Base-by-base conservation (phyloP, 2,797 vertebrate genomes). In the Sandelia bainsii region DNA sequence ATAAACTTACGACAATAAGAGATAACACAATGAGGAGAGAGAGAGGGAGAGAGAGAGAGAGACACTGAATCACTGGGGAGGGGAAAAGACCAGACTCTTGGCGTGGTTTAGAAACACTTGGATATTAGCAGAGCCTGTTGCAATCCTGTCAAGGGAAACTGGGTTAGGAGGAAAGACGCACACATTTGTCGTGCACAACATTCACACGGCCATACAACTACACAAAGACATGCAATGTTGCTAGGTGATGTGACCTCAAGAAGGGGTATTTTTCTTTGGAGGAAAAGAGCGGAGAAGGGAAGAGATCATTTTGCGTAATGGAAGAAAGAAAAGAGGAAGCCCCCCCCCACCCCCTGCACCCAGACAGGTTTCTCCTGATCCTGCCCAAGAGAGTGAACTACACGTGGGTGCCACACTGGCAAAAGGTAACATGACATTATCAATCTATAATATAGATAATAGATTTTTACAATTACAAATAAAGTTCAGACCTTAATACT, bases 301-400 rank as follows among this genome's bases (percentile, higher is more conserved):
- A 37, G 29, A 61, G 58, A 64, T 81, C 40, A 13, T 51, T 80
- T 85, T 62, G 69, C 20, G 48, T 66, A 74, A 85, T 61, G 23
- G 22, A 75, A 66, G 37, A 79, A 72, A 87, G 84, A 86, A 87
- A 77, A 78, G 66, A 74, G 27, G 32, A 45, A 52, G 59, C 50
- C 60, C 52, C 12, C 63, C 48, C 39, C 25, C 25, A 37, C 40
- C 37, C 53, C 87, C 69, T 82, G n/a, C 1, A 57, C 88, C 86
- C 29, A 32, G 82, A 90, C 91, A 75, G 84, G 90, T 92, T 93
- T 84, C 58, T 76, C 81, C 73, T 6, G 29, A 64, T 78, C 61
- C 42, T 54, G 22, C 27, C 48, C 14, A 65, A 53, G 32, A 29
- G 25, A 62, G 37, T 51, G 6, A 59, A 58, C 2, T 39, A 60